These are phyloP conservation scores for Leptoteleia sp. DNA, from an alignment of 1,140 invertebrate species.

Conservation along the genomic window DNA sequence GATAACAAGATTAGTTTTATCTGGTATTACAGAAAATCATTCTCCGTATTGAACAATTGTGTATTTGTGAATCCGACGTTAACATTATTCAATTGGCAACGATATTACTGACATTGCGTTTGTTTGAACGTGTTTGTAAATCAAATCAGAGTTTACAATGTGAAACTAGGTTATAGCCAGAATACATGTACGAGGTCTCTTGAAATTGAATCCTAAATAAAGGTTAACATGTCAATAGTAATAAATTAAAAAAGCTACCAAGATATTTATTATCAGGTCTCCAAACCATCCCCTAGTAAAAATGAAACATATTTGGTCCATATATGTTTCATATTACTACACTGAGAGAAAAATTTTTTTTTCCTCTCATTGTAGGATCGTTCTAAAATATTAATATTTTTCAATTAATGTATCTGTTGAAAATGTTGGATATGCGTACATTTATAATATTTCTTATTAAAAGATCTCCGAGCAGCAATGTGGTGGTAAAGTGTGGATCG, in stretches of 20 bases:
- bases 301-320: too few species aligned
- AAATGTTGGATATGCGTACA: too few species aligned
- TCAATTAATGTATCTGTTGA: too few species aligned
- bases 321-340: too few species aligned
- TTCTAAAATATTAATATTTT: too few species aligned
- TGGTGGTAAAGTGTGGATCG: too few species aligned
- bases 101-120: conserved; percentile 56
- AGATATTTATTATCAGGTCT: too few species aligned
- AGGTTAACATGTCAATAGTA: conserved; percentile 31
- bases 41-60: conserved; percentile 40
- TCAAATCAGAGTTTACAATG: conserved; percentile 61
- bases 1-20: conserved; percentile 49
- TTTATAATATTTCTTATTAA: too few species aligned
- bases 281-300: too few species aligned
- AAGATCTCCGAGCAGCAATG: too few species aligned
- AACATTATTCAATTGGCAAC: conserved; percentile 50
- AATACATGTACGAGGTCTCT: conserved; percentile 36
- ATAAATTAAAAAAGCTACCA: conserved; percentile 37
- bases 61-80: conserved; percentile 49
- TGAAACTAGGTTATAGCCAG: conserved; percentile 51
- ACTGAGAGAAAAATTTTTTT: too few species aligned
- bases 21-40: conserved; percentile 35
- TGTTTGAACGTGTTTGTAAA: conserved; percentile 59
- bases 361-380: too few species aligned
- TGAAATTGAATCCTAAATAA: conserved; percentile 57